These are phyloP conservation scores for Operophtera brumata DNA, from an alignment of 2,888 invertebrate genomes.

Conservation along the genomic window DNA sequence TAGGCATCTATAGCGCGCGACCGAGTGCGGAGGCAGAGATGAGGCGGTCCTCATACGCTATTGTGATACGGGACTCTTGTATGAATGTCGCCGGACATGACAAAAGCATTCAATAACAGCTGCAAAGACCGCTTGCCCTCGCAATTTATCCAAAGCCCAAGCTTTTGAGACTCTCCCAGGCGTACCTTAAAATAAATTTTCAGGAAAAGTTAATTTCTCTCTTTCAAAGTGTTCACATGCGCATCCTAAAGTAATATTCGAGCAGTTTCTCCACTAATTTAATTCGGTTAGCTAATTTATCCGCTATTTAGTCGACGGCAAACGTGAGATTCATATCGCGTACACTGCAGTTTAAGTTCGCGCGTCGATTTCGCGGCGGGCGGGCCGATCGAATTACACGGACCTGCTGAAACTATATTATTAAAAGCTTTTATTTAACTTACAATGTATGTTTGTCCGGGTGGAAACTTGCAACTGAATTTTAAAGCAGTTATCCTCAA, in stretches of 20 bases:
- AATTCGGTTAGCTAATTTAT: slow-evolving; percentile 74
- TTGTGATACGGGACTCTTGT: slow-evolving; percentile 42
- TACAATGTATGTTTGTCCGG: too few relatives aligned
- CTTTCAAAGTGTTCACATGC: neutral
- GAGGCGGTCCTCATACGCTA: slow-evolving; percentile 34
- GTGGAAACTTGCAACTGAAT: too few relatives aligned
- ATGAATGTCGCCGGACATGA: slow-evolving; percentile 42
- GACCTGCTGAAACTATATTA: slow-evolving; percentile 36
- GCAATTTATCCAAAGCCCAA: slow-evolving; percentile 31
- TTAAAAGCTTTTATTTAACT: too few relatives aligned
- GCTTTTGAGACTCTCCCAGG: too few relatives aligned
- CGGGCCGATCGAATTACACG: slow-evolving; percentile 51
- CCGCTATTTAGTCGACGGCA: slow-evolving; percentile 71
- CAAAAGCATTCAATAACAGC: slow-evolving; percentile 47
- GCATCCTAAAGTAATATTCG: slow-evolving; percentile 22
- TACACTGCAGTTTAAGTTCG: slow-evolving; percentile 62
- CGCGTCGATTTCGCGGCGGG: slow-evolving; percentile 64
- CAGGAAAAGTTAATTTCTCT: slow-evolving; percentile 1
- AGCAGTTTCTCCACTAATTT: slow-evolving; percentile 56
- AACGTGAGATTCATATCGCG: slow-evolving; percentile 77
- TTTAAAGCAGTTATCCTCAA: too few relatives aligned
- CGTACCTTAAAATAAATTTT: too few relatives aligned
- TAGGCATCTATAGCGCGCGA: slow-evolving; percentile 45
- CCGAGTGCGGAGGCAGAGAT: slow-evolving; percentile 32
- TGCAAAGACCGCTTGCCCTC: slow-evolving; percentile 29